Percentiles rank a stretch among this genome's conserved stretches.
Conservation (phyloP, 1,140 invertebrate genomes). For the Pseudomyrmex concolor region DNA sequence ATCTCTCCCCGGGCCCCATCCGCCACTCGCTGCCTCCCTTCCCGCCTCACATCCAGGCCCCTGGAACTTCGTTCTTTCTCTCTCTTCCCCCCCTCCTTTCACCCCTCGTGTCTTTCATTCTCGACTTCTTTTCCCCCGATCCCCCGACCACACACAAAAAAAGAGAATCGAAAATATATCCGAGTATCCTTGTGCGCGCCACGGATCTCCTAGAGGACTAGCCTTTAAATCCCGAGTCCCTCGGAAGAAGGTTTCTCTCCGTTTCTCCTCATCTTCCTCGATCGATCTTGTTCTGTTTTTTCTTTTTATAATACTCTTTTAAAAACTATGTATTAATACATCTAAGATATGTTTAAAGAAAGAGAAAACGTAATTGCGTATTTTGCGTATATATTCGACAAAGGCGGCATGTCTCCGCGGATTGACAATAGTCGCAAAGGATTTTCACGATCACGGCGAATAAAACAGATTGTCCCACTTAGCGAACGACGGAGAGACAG, state of each 20-base stretch:
- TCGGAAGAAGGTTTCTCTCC: constrained; percentile 22
- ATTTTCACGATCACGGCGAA: not conserved
- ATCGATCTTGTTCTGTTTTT: constrained; percentile 4
- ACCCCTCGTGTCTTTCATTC: constrained; percentile 38
- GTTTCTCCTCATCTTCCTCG: not conserved
- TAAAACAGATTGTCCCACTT: constrained; percentile 11
- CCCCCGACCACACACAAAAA: not conserved
- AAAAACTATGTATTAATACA: not conserved
- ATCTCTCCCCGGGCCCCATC: constrained; percentile 46
- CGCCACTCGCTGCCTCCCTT: constrained; percentile 6
- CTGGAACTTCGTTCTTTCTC: constrained; percentile 29
- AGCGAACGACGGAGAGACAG: not conserved
- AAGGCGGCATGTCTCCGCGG: too few relatives aligned
- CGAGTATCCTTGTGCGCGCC: constrained; percentile 37
- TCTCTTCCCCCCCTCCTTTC: not conserved
- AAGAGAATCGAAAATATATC: constrained; percentile 47
- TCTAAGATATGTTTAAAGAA: not conserved
- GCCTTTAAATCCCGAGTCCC: constrained; percentile 48
- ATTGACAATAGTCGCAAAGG: not conserved
- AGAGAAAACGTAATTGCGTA: not conserved
- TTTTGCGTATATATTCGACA: not conserved
- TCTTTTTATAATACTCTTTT: not conserved
- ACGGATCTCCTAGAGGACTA: constrained; percentile 59
- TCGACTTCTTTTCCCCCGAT: constrained; percentile 50
- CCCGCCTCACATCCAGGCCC: not conserved